Percentiles rank a stretch among this genome's conserved stretches.
These are phyloP conservation scores for Phaenicophaeus curvirostris DNA, from an alignment of 2,797 vertebrate species.

Conservation along the genomic window DNA sequence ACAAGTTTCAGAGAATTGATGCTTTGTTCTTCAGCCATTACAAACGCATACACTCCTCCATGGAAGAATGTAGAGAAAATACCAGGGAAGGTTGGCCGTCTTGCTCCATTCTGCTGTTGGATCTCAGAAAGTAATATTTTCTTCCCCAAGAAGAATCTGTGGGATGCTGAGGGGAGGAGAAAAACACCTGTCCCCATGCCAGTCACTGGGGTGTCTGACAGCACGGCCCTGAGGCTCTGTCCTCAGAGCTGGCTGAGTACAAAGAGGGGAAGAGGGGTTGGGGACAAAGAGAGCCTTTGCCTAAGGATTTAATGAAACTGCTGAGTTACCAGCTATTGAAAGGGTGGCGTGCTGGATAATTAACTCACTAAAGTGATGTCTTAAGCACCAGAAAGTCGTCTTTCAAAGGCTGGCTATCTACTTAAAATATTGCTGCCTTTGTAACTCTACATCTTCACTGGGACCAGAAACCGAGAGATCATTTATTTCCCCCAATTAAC, in stretches of 20 bases:
- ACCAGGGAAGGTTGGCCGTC: no score
- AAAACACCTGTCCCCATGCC: neutral
- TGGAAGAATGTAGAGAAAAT: neutral
- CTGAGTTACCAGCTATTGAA: neutral
- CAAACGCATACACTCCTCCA: no score
- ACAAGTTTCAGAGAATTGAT: neutral
- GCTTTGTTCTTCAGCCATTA: neutral
- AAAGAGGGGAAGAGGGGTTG: no score
- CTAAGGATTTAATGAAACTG: neutral
- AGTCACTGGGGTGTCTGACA: no score
- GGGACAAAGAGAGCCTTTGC: neutral
- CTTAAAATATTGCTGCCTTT: neutral
- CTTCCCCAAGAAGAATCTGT: no score
- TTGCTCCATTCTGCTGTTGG: neutral
- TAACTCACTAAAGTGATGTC: neutral
- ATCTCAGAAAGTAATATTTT: accelerated
- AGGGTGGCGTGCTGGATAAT: neutral
- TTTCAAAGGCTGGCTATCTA: neutral
- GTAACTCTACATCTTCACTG: neutral
- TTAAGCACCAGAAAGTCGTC: neutral
- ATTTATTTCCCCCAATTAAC: neutral
- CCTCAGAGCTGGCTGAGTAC: neutral
- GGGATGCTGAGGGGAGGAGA: neutral
- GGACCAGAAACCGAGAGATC: neutral
- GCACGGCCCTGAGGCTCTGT: neutral